These are phyloP conservation scores for Phoenicopterus ruber DNA, from an alignment of 2,113 vertebrate genomes.

Conservation along the genomic window DNA sequence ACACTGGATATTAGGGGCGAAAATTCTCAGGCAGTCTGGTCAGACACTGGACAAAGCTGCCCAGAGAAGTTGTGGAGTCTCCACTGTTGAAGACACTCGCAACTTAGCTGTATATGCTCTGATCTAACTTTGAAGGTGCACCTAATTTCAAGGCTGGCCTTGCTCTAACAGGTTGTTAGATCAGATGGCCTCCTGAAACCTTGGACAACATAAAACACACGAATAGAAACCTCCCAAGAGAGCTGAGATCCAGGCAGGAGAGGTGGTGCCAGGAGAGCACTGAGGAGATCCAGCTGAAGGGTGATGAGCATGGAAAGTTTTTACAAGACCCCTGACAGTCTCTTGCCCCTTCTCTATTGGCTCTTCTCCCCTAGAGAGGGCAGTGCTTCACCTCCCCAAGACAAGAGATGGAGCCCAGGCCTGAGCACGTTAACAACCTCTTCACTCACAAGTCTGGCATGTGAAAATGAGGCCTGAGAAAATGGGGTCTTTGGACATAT, in stretches of 20 bases:
- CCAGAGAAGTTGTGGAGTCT: neutral
- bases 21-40: neutral
- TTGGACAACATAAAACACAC: neutral
- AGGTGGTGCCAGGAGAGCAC: neutral
- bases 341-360: neutral
- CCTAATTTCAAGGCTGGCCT: neutral
- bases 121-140: neutral
- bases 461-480: neutral
- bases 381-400: neutral
- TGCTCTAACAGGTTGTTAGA: neutral
- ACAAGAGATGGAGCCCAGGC: fast-evolving
- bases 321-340: neutral
- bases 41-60: neutral
- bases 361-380: neutral
- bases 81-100: neutral
- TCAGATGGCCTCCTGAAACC: neutral
- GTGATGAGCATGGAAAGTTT: neutral
- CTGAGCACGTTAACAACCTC: neutral
- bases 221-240: neutral
- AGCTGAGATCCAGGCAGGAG: neutral
- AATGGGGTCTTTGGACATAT: neutral
- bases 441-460: neutral
- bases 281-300: neutral
- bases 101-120: neutral
- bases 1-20: neutral